Conservation (phyloP, 2,113 vertebrate genomes). For the Poeciliopsis occidentalis region DNA sequence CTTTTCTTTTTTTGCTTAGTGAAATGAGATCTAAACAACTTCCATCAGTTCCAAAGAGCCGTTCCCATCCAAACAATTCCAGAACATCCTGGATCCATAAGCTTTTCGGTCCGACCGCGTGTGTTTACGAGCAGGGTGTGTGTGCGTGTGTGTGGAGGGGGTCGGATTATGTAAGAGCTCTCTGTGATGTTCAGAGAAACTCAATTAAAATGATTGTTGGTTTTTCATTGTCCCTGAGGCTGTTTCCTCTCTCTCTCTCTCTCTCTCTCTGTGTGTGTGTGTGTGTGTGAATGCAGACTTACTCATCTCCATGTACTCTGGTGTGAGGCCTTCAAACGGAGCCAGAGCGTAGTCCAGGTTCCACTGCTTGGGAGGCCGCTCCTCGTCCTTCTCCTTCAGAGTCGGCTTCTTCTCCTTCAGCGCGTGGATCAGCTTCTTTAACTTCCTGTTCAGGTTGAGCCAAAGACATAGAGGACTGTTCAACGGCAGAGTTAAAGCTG, state of each 20-base stretch:
- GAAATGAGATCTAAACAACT: background rate
- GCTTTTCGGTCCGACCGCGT: background rate
- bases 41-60: background rate
- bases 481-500: too few relatives aligned
- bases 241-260: background rate
- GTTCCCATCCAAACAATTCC: background rate
- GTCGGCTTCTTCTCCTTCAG: constrained; percentile 86
- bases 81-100: background rate
- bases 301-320: constrained; percentile 99
- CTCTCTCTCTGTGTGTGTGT: background rate
- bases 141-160: too few relatives aligned
- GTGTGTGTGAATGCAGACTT: constrained; percentile 61
- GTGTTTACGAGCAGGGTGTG: background rate
- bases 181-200: background rate
- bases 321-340: constrained; percentile 92
- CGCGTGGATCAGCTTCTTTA: constrained; percentile 92
- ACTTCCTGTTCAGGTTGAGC: constrained; percentile 80
- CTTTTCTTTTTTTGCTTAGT: background rate
- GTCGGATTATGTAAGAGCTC: constrained; percentile 8
- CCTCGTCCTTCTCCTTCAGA: constrained; percentile 74
- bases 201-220: constrained; percentile 2
- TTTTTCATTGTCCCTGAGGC: background rate
- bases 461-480: background rate
- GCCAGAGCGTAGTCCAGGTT: constrained; percentile 90
- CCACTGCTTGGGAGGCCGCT: constrained; percentile 88